Evolutionary conservation across 2,888 invertebrate genomes (phyloP), one percentile per base, ranked within the genome.

Genomic region (Hedya salicella): DNA sequence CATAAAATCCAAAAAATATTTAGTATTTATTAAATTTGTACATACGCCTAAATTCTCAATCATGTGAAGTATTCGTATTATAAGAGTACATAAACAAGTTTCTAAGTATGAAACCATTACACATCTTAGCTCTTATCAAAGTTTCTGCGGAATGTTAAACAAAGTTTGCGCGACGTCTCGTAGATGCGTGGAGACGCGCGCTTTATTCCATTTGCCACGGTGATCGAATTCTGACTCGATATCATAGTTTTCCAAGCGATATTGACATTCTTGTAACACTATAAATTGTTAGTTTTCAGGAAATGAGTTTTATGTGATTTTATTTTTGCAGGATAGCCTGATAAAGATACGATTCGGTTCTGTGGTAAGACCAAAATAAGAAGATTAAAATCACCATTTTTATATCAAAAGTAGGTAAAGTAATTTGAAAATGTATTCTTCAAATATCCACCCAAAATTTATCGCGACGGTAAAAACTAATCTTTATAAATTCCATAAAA

Each of bases 101-200:
- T 25, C 6, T 54, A 40, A 25, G 72, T 75, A 73, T 75, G 21
- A 14, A 59, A 21, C 39, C 19, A 19, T 48, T 46, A 62, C 62
- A 62, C 62, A 54, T 36, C 39, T 62, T 48, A 40, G 62, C 62
- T 62, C 48, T 62, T 17, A 54, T 11, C 40, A 13, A 62, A 54
- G 25, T 62, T 62, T 54, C 46, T 25, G 46, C n/a, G 25, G 39
- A 21, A 17, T 17, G 49, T 25, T 60, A 39, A 21, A 39, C 46
- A 46, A 62, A 62, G 46, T 54, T 62, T 39, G 21, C 16, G 32
- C 42, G 48, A n/a, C n/a, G n/a, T n/a, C n/a, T n/a, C 21, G 40
- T 40, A 54, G 39, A 21, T 2, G 14, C n/a, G n/a, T 44, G 2
- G 9, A 25, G 25, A 0, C 25, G 25, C 3, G 25, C 25, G 25